Percentiles rank a stretch among this genome's conserved stretches.
Conservation (phyloP, 1,140 invertebrate species). For the Drosophila hydei region DNA sequence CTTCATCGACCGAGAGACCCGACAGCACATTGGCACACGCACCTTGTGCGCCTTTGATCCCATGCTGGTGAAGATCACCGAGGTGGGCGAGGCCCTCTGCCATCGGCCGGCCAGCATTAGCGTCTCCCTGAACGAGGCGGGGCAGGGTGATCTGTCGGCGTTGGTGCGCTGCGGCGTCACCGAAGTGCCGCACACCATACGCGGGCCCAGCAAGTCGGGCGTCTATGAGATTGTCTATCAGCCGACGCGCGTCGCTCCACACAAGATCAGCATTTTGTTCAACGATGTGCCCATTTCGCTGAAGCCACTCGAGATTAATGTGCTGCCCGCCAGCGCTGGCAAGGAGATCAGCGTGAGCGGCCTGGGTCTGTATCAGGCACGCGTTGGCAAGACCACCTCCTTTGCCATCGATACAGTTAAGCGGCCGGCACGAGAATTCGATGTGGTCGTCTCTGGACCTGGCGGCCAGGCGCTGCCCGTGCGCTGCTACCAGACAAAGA, state of each 20-base stretch:
- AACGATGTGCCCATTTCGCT: slow-evolving; percentile 89
- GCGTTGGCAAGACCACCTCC: slow-evolving; percentile 90
- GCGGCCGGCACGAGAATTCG: slow-evolving; percentile 93
- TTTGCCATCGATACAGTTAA: slow-evolving; percentile 96
- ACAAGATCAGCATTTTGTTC: slow-evolving; percentile 91
- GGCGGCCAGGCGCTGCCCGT: slow-evolving; percentile 96
- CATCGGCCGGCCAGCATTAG: slow-evolving; percentile 91
- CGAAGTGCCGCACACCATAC: slow-evolving; percentile 91
- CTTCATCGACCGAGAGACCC: slow-evolving; percentile 81
- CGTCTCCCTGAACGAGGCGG: slow-evolving; percentile 90
- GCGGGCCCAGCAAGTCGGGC: slow-evolving; percentile 87
- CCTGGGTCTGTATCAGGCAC: slow-evolving; percentile 92
- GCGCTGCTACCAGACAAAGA: slow-evolving; percentile 97
- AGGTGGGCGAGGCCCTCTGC: slow-evolving; percentile 91
- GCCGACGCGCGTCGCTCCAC: slow-evolving; percentile 91
- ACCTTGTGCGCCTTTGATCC: slow-evolving; percentile 95
- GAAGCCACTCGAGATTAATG: slow-evolving; percentile 85
- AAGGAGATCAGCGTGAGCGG: slow-evolving; percentile 88
- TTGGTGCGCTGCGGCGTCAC: slow-evolving; percentile 91
- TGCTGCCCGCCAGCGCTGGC: slow-evolving; percentile 86
- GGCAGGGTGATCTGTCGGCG: slow-evolving; percentile 92
- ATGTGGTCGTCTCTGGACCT: slow-evolving; percentile 95
- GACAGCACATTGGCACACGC: slow-evolving; percentile 84
- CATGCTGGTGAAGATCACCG: slow-evolving; percentile 90
- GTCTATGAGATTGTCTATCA: slow-evolving; percentile 94